Conservation (phyloP, 2,797 vertebrate genomes). For the Chelidonichthys spinosus region DNA sequence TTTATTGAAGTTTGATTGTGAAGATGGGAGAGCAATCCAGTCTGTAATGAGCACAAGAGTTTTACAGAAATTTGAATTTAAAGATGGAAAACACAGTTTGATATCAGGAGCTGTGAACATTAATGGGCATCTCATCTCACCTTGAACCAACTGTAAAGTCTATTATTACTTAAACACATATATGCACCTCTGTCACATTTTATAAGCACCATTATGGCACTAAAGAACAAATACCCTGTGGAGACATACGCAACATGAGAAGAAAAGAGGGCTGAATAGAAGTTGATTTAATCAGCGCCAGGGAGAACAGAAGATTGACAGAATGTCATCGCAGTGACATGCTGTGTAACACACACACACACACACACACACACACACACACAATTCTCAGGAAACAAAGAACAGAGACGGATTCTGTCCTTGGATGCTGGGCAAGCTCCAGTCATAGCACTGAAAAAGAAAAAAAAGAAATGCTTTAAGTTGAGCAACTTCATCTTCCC, state of each 20-base stretch:
- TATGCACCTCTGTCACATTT: neutral
- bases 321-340: conserved; percentile 2
- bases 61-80: conserved; percentile 14
- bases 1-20: conserved; percentile 6
- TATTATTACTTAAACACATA: neutral
- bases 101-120: neutral
- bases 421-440: neutral
- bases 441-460: neutral
- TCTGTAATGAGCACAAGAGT: neutral
- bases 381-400: neutral
- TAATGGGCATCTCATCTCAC: neutral
- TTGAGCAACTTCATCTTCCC: neutral
- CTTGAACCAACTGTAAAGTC: neutral
- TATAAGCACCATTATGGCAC: neutral
- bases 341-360: neutral
- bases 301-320: conserved; percentile 4
- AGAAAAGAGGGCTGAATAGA: neutral
- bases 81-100: conserved; percentile 8
- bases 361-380: neutral
- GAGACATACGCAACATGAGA: neutral
- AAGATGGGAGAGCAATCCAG: neutral
- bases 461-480: neutral
- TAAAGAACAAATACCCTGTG: neutral
- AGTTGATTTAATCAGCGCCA: conserved; percentile 10
- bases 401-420: neutral